Conservation (phyloP, 2,113 vertebrate genomes). For the Orientallactaga bullata region DNA sequence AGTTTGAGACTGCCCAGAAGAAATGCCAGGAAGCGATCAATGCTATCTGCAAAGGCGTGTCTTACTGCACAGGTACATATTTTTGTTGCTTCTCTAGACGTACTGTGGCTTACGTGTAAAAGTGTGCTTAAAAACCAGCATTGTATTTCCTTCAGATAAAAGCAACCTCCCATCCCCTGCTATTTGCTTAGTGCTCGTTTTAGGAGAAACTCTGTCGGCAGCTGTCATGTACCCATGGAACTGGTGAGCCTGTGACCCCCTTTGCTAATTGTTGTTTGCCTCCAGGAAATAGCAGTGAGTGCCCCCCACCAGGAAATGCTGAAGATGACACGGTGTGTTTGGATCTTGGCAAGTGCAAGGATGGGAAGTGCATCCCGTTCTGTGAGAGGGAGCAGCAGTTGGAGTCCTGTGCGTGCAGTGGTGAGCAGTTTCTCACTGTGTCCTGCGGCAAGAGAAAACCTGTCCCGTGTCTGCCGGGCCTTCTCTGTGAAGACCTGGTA, state of each 20-base stretch:
- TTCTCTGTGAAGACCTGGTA: background rate
- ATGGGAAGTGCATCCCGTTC: conserved; percentile 95
- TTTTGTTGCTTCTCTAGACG: background rate
- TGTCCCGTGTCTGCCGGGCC: background rate
- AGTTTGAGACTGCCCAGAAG: conserved; percentile 90
- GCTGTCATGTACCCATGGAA: fast-evolving
- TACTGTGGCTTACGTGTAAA: background rate
- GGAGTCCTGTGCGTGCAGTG: conserved; percentile 94
- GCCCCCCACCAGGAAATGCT: conserved; percentile 93
- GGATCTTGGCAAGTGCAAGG: conserved; percentile 93
- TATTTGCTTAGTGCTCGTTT: too few relatives aligned
- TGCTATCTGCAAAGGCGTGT: conserved; percentile 96
- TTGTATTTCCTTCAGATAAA: background rate
- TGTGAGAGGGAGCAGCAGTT: conserved; percentile 92
- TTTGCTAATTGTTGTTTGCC: background rate
- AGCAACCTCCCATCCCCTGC: background rate
- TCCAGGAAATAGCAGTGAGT: conserved; percentile 94
- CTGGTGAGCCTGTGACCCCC: background rate
- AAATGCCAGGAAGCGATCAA: conserved; percentile 97
- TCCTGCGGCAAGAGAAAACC: background rate
- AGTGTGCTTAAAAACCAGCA: background rate
- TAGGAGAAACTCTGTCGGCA: background rate
- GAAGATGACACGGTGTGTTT: conserved; percentile 91
- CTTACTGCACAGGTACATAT: conserved; percentile 93
- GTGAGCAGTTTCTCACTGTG: conserved; percentile 82